phyloP scores from a whole-genome alignment of 2,797 vertebrate genomes.

The Eremophila alpestris region DNA sequence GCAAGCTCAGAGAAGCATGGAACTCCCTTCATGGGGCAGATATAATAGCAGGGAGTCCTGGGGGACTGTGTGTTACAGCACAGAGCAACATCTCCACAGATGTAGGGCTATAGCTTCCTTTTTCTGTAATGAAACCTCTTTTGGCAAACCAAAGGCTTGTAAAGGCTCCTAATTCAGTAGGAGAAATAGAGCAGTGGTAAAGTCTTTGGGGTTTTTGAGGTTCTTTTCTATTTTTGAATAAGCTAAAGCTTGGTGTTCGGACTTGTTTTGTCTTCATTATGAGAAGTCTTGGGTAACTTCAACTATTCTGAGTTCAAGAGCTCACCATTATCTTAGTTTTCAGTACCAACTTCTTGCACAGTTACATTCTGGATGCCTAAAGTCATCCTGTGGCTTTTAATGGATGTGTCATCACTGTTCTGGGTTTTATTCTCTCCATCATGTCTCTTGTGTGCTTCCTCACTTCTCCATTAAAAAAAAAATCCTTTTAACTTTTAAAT shows the following conservation, averaged over 20 bases:
- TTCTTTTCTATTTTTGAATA: background rate
- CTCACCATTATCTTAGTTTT: background rate
- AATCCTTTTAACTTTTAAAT: background rate
- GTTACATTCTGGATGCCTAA: background rate
- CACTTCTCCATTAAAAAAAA: background rate
- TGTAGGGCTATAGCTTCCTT: background rate
- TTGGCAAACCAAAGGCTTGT: background rate
- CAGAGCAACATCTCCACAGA: background rate
- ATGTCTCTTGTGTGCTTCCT: background rate
- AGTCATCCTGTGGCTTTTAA: background rate
- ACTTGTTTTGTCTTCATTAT: background rate
- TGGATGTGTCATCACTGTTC: background rate
- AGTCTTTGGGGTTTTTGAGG: background rate
- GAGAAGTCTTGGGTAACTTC: background rate
- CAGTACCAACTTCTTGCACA: background rate
- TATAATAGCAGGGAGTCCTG: background rate
- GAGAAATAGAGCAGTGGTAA: background rate
- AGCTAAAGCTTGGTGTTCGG: background rate
- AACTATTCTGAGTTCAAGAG: background rate
- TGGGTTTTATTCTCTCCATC: background rate
- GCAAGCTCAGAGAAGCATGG: background rate
- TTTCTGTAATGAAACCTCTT: background rate
- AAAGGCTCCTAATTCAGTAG: background rate
- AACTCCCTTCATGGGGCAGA: background rate
- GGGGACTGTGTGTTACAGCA: background rate